Base-by-base conservation (phyloP, 2,888 invertebrate genomes). In the Phyllotreta cruciferae region DNA sequence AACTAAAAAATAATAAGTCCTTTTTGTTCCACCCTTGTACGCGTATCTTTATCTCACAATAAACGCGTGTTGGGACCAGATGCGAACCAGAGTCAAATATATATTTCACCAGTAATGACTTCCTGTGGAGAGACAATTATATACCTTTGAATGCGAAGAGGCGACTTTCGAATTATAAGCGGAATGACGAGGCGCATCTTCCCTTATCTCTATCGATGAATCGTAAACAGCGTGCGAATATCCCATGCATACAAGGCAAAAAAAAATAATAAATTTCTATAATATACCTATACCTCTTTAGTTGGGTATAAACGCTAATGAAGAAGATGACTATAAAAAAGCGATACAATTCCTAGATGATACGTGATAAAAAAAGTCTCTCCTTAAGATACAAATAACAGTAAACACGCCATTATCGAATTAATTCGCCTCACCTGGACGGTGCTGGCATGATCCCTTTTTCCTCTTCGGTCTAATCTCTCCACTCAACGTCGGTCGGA, bases 121-220 rank as follows among this genome's bases (percentile, higher is more conserved):
- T 76, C 76, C 76, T 76, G 76, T 69, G 74, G 74, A 73, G 75
- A 74, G 75, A 76, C 75, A 75, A 76, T 76, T 75, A 75, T 75
- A 74, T 70, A 72, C 71, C 68, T 69, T 54, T 24, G 54, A 55
- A 49, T 64, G 39, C 55, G 61, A 60, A 67, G 63, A 60, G 67
- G 49, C 45, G 47, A 50, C 24, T 49, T 41, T 63, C 63, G 68
- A 71, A 75, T 73, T 24, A 24, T 24, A 72, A 70, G 66, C 68
- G 71, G 66, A 71, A 73, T 75, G 75, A 75, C 73, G 73, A 74
- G 68, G 73, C 75, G 74, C 66, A 73, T 74, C 71, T 37, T 44
- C 35, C 52, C 44, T 38, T 56, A 52, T 56, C 62, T 56, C 56
- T 44, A 52, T 9, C 24, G 52, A 13, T 50, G 37, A 37, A 24